A percentile compares a stretch with the other conserved stretches of the same genome.
Evolutionary conservation across 2,113 vertebrate species (phyloP).

Genomic region (Dipodomys merriami): DNA sequence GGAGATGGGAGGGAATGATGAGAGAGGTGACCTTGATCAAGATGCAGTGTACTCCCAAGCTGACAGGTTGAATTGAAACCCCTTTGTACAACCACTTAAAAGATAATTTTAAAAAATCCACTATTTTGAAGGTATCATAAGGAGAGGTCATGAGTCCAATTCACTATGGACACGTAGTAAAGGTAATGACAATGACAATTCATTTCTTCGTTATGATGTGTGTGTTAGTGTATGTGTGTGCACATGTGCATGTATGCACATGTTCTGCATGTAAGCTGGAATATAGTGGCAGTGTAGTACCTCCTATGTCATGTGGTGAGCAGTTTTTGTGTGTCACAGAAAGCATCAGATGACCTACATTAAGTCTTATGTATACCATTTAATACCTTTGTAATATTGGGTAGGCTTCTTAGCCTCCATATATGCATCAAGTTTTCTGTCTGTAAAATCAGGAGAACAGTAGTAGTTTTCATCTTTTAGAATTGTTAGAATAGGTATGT

Average conservation of each 20-base stretch:
- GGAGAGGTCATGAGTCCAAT: not conserved
- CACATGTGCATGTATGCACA: too few relatives aligned
- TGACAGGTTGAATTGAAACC: too few relatives aligned
- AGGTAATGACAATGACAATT: not conserved
- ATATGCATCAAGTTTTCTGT: conserved; percentile 16
- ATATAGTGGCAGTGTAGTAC: not conserved
- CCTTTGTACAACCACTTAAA: too few relatives aligned
- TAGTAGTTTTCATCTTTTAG: conserved; percentile 21
- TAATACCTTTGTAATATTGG: conserved; percentile 4
- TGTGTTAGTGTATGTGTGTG: not conserved
- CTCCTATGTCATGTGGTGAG: not conserved
- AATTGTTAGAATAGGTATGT: not conserved
- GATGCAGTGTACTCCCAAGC: too few relatives aligned
- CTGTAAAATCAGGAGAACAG: conserved; percentile 4
- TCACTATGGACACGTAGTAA: not conserved
- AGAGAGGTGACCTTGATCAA: too few relatives aligned
- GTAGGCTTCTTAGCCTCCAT: not conserved
- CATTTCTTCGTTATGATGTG: not conserved
- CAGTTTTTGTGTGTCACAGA: not conserved
- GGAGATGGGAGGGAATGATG: too few relatives aligned
- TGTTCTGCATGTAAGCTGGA: not conserved
- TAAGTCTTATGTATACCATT: conserved; percentile 6
- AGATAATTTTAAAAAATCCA: too few relatives aligned
- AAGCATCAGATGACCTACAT: not conserved
- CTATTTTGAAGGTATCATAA: not conserved